These are phyloP conservation scores for Polypterus senegalus DNA, from an alignment of 2,113 vertebrate species.

Conservation along the genomic window DNA sequence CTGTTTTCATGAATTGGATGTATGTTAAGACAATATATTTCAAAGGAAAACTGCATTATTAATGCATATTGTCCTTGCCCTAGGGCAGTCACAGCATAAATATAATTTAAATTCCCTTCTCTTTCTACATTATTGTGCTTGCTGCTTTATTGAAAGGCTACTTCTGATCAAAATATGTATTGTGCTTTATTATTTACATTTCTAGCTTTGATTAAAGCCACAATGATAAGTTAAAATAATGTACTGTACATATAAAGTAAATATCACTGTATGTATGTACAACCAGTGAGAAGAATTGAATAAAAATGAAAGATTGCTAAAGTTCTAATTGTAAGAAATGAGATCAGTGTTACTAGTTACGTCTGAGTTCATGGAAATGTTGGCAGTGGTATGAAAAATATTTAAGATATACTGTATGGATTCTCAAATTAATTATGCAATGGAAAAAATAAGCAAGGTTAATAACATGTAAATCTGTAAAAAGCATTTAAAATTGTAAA, in stretches of 20 bases:
- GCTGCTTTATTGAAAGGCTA: conserved; percentile 22
- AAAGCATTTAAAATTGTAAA: no score
- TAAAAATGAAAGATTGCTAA: not conserved
- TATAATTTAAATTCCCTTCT: conserved; percentile 45
- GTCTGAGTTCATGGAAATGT: no score
- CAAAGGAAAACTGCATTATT: conserved; percentile 60
- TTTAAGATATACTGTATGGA: no score
- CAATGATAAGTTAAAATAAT: conserved; percentile 13
- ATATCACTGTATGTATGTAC: not conserved
- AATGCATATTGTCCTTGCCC: conserved; percentile 43
- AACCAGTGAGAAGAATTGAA: no score
- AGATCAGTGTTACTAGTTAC: no score
- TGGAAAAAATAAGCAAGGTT: no score
- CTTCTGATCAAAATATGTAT: conserved; percentile 12
- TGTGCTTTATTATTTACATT: conserved; percentile 24
- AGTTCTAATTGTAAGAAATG: not conserved
- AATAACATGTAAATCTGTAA: no score
- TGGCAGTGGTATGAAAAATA: no score
- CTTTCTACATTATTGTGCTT: conserved; percentile 27
- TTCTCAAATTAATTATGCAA: no score
- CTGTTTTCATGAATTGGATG: conserved; percentile 43
- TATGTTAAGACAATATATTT: conserved; percentile 59
- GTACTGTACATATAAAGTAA: conserved; percentile 17
- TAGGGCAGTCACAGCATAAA: conserved; percentile 42
- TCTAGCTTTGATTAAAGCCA: conserved; percentile 15